Evolutionary conservation across 2,113 vertebrate genomes (phyloP).

Genomic region (Laticauda laticaudata): DNA sequence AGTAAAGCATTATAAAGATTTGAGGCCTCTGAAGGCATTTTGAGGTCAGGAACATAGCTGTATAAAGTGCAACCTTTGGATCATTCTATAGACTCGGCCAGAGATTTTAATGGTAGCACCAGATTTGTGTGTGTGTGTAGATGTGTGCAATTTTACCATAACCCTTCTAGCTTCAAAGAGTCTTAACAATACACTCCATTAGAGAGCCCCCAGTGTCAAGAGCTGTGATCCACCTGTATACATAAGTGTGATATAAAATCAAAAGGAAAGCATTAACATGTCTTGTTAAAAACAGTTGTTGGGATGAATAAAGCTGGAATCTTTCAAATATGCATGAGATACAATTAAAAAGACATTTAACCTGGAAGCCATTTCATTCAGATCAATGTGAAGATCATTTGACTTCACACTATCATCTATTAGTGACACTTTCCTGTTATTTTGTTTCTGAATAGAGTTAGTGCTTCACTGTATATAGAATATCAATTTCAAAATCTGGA

Average conservation of each 20-base stretch:
- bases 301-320: slow-evolving; percentile 33
- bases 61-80: slow-evolving; percentile 76
- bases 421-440: not conserved
- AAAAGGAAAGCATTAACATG: slow-evolving; percentile 10
- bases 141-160: slow-evolving; percentile 65
- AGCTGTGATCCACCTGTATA: slow-evolving; percentile 55
- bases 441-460: not conserved
- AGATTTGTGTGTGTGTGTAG: not conserved
- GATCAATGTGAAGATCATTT: slow-evolving; percentile 5
- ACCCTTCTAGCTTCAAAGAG: slow-evolving; percentile 62
- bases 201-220: slow-evolving; percentile 51
- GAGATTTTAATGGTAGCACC: slow-evolving; percentile 63
- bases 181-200: slow-evolving; percentile 47
- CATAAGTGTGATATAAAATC: slow-evolving; percentile 54
- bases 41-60: slow-evolving; percentile 76
- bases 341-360: slow-evolving; percentile 40
- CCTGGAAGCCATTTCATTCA: slow-evolving; percentile 36
- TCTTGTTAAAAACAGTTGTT: slow-evolving; percentile 41
- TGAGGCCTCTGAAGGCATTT: slow-evolving; percentile 83
- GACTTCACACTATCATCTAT: slow-evolving; percentile 7
- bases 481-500: not conserved
- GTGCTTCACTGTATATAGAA: not conserved
- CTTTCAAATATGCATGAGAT: slow-evolving; percentile 48
- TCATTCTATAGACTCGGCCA: slow-evolving; percentile 72
- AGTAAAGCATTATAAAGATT: slow-evolving; percentile 88